A percentile compares a stretch with the other conserved stretches of the same genome.
These are phyloP conservation scores for Myripristis jacobus DNA, from an alignment of 2,797 vertebrate genomes.

Conservation along the genomic window DNA sequence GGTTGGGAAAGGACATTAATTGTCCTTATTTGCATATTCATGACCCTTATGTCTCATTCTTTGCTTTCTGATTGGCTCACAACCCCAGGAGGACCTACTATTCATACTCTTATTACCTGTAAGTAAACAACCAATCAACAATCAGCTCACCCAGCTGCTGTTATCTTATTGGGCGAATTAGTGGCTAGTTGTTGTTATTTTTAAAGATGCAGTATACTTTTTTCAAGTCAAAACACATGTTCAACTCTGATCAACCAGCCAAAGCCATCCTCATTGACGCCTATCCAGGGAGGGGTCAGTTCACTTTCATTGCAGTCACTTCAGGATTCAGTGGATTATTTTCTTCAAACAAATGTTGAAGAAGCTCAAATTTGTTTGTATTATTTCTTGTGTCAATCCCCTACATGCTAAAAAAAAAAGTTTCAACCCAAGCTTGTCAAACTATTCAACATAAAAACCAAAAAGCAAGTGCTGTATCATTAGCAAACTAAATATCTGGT, in stretches of 20 bases:
- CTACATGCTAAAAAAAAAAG: neutral
- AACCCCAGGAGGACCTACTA: constrained; percentile 99
- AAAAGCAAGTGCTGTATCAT: constrained; percentile 9
- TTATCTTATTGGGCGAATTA: constrained; percentile 77
- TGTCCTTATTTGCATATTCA: constrained; percentile 96
- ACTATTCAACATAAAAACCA: constrained; percentile 14
- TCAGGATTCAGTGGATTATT: constrained; percentile 30
- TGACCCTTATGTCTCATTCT: constrained; percentile 94
- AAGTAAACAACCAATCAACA: constrained; percentile 91
- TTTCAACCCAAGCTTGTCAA: constrained; percentile 11
- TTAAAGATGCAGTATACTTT: constrained; percentile 99
- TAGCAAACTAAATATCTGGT: neutral
- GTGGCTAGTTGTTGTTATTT: constrained; percentile 88
- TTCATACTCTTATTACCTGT: constrained; percentile 99
- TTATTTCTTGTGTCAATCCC: neutral
- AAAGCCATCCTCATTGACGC: constrained; percentile 84
- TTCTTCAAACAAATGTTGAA: constrained; percentile 22
- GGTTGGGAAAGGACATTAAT: constrained; percentile 87
- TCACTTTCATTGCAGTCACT: constrained; percentile 73
- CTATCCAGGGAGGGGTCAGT: constrained; percentile 76
- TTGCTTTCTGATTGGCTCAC: constrained; percentile 99
- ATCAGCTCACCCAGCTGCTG: constrained; percentile 79
- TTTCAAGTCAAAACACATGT: constrained; percentile 91
- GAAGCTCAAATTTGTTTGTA: neutral
- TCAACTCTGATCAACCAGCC: constrained; percentile 82